Conservation (phyloP, 1,140 invertebrate genomes). For the Pristionchus pacificus region DNA sequence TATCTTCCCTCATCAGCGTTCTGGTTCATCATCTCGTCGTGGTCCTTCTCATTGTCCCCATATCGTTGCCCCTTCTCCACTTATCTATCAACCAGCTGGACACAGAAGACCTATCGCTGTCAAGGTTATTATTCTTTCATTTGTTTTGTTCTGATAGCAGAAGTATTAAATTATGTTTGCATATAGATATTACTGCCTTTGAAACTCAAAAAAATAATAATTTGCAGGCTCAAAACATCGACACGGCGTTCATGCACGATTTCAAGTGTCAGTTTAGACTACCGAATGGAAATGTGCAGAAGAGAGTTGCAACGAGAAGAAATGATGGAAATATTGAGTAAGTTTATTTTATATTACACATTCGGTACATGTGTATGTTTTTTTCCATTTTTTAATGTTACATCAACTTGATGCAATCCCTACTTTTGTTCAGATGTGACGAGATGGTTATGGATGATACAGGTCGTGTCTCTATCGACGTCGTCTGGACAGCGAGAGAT, state of each 20-base stretch:
- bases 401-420: too few species aligned
- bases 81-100: conserved; percentile 27
- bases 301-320: too few species aligned
- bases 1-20: conserved; percentile 26
- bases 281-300: too few species aligned
- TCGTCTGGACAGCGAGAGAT: conserved; percentile 41
- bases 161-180: conserved; percentile 35
- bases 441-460: conserved; percentile 52
- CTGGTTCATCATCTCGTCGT: conserved; percentile 38
- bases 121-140: conserved; percentile 19
- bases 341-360: too few species aligned
- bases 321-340: conserved; percentile 46
- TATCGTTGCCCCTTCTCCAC: conserved; percentile 24
- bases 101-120: conserved; percentile 29
- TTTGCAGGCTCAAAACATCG: conserved; percentile 42
- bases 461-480: conserved; percentile 40
- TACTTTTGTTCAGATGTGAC: conserved; percentile 41
- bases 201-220: conserved; percentile 20
- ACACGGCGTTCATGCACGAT: conserved; percentile 44
- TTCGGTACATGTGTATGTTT: too few species aligned
- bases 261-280: conserved; percentile 53
- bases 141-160: not conserved
- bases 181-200: too few species aligned
- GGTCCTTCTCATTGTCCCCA: conserved; percentile 44
- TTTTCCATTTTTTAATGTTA: too few species aligned